A percentile compares a stretch with the other conserved stretches of the same genome.
Conservation (phyloP, 2,113 vertebrate genomes). For the Oreochromis aureus region DNA sequence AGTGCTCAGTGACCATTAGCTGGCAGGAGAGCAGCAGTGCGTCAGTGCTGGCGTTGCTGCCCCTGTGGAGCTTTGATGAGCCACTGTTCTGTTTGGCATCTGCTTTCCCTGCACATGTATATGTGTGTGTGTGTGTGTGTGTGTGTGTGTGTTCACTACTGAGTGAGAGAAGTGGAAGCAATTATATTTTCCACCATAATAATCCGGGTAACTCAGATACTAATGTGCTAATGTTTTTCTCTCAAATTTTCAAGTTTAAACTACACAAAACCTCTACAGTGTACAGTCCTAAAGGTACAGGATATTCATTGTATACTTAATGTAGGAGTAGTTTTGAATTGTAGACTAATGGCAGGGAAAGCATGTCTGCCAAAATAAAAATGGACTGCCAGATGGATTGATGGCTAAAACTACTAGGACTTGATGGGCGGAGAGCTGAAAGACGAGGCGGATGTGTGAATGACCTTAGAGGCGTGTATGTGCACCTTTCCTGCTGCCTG, state of each 20-base stretch:
- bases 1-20: constrained; percentile 4
- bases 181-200: not conserved
- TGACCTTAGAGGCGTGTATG: constrained; percentile 6
- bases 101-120: not conserved
- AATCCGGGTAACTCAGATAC: not conserved
- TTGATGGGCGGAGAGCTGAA: not conserved
- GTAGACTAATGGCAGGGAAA: not conserved
- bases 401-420: not conserved
- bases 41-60: constrained; percentile 23
- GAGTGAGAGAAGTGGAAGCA: not conserved
- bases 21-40: constrained; percentile 26
- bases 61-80: constrained; percentile 26
- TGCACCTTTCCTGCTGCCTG: constrained; percentile 7
- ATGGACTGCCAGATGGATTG: not conserved
- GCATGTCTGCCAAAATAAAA: not conserved
- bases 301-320: not conserved
- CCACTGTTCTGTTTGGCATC: constrained; percentile 15
- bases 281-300: not conserved
- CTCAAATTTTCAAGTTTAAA: not conserved
- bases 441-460: constrained; percentile 24
- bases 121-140: not conserved
- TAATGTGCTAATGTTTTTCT: not conserved
- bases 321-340: not conserved
- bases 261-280: not conserved
- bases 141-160: not conserved